Evolutionary conservation across 2,113 vertebrate genomes (phyloP), one percentile per base, ranked within the genome.

Genomic region (Elachura formosa): DNA sequence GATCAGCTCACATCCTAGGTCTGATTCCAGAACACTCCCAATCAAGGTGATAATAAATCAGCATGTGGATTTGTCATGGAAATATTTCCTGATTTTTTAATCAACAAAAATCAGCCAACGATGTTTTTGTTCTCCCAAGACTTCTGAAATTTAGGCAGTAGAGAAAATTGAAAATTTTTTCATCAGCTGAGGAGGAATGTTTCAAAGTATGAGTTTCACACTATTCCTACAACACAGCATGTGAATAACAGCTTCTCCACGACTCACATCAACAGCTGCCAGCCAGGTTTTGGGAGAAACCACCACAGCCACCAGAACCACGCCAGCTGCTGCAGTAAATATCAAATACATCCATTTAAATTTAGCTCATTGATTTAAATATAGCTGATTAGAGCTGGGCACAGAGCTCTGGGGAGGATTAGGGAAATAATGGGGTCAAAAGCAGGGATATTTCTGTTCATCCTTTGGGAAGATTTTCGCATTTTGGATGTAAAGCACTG

Each of bases 271-370:
- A 97, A 98, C 90, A 97, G 96, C 49, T 98, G 98, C 31, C 95
- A 16, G 9, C 97, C 98, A 48, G 98, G 98, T 5, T 98, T 98
- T 87, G 98, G 97, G 76, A 98, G 97, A 82, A 96, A 97, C n/a
- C 38, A 92, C 14, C 12, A 91, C 89, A 96, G 68, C 29, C 98
- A 98, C 77, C 92, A 81, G 76, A 96, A 93, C 58, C 98, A 98
- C 0, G 87, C 97, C 31, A 93, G 91, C 62, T 98, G 98, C 94
- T 98, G 98, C 0, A 98, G 98, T 98, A 97, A 98, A 84, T 95
- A 89, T 45, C 19, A 86, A 68, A 64, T 6, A 16, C 36, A 29
- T 26, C 9, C 0, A 10, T 20, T 36, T 14, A n/a, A 23, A 72
- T 31, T 66, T 20, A 78, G 74, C 74, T 66, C 87, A 3, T 14